Evolutionary conservation across 2,888 invertebrate genomes (phyloP).

Genomic region (Ganaspis brasiliensis): DNA sequence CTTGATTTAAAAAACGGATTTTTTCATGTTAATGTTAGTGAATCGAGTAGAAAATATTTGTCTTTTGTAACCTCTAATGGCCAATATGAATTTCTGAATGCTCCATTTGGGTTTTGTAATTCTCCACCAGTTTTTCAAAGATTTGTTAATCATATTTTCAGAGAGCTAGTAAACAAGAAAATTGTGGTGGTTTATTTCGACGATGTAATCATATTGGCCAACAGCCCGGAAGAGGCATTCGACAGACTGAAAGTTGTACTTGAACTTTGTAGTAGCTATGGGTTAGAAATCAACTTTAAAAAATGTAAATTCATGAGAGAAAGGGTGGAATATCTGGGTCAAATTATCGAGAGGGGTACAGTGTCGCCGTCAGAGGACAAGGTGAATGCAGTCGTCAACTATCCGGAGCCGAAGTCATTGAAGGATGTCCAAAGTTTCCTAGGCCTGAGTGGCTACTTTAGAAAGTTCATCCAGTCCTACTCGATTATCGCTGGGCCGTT

Average conservation of each 20-base stretch:
- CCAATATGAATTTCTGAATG: slow-evolving; percentile 13
- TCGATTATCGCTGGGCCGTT: not conserved
- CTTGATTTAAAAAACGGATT: slow-evolving; percentile 18
- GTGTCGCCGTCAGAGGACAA: slow-evolving; percentile 19
- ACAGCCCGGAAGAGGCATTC: not conserved
- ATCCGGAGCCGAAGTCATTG: slow-evolving; percentile 41
- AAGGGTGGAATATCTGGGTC: not conserved
- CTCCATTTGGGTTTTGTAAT: not conserved
- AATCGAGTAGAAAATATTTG: not conserved
- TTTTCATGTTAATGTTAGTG: not conserved
- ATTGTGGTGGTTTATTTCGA: not conserved
- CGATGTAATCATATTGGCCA: not conserved
- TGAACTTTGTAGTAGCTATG: not conserved
- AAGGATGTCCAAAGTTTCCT: slow-evolving; percentile 10
- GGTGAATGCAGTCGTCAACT: slow-evolving; percentile 46
- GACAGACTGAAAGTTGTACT: not conserved
- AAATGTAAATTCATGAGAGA: not conserved
- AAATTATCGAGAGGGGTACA: not conserved
- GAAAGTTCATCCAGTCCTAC: not conserved
- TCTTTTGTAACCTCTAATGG: not conserved
- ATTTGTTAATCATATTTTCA: not conserved
- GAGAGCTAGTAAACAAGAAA: not conserved
- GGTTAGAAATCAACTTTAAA: not conserved
- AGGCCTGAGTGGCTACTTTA: not conserved
- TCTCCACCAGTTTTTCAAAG: not conserved